phyloP scores from a whole-genome alignment of 92 coral and sea anemone genomes.

The Anthopleura xanthogrammica region DNA sequence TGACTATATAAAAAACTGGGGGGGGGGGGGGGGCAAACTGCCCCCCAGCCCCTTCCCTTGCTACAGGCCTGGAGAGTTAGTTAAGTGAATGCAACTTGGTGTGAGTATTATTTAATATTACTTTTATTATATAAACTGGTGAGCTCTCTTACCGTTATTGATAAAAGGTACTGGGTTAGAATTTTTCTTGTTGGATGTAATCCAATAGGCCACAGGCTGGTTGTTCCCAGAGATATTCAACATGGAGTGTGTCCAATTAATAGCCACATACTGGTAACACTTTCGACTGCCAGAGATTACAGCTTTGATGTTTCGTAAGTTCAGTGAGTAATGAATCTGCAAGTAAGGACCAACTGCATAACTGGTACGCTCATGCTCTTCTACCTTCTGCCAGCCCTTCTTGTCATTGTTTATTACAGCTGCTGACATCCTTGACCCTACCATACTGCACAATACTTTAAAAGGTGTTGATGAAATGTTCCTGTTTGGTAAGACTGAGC shows the following conservation, averaged over 20 bases:
- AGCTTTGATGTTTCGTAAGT: slow-evolving; percentile 5
- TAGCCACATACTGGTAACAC: slow-evolving; percentile 1
- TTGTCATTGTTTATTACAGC: neutral
- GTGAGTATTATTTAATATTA: too few species aligned
- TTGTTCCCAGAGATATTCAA: neutral
- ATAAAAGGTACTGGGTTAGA: neutral
- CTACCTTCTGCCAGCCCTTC: slow-evolving; percentile 1
- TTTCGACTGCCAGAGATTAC: slow-evolving; percentile 12
- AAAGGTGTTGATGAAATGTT: slow-evolving; percentile 3
- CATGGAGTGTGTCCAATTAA: neutral
- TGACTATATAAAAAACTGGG: too few species aligned
- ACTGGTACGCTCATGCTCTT: neutral
- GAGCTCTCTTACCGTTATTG: neutral
- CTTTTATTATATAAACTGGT: too few species aligned
- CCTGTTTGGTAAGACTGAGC: slow-evolving; percentile 9
- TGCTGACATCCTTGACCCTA: neutral
- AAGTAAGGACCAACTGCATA: neutral
- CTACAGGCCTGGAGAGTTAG: too few species aligned
- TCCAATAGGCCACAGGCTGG: neutral
- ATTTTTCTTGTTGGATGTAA: neutral
- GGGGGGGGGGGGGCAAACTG: too few species aligned
- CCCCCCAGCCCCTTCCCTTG: too few species aligned
- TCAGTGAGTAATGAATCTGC: neutral
- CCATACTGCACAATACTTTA: neutral
- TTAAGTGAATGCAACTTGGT: too few species aligned